Percentiles rank a stretch among this genome's conserved stretches.
Conservation (phyloP, 2,113 vertebrate species). For the Sterna hirundo region DNA sequence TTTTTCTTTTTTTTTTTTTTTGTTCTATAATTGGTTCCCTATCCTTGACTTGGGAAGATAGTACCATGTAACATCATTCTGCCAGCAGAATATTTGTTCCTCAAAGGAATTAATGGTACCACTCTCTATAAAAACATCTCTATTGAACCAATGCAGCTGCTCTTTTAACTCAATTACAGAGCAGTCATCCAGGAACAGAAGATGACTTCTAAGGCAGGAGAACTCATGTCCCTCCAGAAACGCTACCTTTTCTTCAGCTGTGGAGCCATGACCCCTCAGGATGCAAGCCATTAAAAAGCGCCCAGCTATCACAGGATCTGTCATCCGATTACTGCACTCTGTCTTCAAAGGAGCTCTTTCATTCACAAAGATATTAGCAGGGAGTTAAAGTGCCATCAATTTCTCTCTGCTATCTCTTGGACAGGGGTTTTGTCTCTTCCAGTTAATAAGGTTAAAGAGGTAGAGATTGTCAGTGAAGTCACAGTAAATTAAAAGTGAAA, state of each 20-base stretch:
- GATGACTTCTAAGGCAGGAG: slow-evolving; percentile 47
- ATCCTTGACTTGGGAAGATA: not conserved
- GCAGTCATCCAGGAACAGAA: slow-evolving; percentile 36
- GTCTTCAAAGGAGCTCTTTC: slow-evolving; percentile 19
- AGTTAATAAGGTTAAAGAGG: slow-evolving; percentile 32
- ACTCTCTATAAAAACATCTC: not conserved
- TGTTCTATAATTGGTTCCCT: slow-evolving; percentile 7
- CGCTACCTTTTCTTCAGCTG: not conserved
- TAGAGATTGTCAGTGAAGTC: not conserved
- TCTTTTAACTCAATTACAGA: slow-evolving; percentile 60
- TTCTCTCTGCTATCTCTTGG: not conserved
- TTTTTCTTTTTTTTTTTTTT: not conserved
- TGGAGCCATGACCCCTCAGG: not conserved
- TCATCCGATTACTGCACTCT: not conserved
- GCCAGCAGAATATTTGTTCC: slow-evolving; percentile 37
- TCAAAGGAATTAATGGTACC: slow-evolving; percentile 2
- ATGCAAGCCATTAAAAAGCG: slow-evolving; percentile 27
- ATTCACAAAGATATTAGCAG: slow-evolving; percentile 7
- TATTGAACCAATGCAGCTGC: slow-evolving; percentile 16
- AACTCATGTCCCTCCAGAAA: slow-evolving; percentile 15
- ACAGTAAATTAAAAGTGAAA: slow-evolving; percentile 15
- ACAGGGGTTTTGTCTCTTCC: not conserved
- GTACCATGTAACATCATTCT: not conserved
- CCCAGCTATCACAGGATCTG: not conserved
- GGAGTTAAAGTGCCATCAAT: slow-evolving; percentile 8